These are phyloP conservation scores for Alethe diademata DNA, from an alignment of 2,113 vertebrate genomes.

Conservation along the genomic window DNA sequence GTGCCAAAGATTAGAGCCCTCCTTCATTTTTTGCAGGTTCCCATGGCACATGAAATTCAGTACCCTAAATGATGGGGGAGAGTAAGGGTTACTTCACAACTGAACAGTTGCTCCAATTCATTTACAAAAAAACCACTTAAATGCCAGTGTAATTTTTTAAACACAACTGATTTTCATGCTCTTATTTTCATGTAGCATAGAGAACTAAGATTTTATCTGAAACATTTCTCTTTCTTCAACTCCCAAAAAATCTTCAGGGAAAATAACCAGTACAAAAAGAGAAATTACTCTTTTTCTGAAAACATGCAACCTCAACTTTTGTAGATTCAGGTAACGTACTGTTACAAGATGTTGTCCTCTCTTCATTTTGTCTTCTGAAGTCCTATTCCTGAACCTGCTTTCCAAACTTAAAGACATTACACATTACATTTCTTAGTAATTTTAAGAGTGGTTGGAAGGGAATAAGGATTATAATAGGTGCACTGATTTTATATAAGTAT, in stretches of 20 bases:
- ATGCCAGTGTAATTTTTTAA: not conserved
- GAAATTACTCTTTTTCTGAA: not conserved
- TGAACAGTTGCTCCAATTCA: not conserved
- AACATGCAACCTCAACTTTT: not conserved
- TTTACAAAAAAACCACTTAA: not conserved
- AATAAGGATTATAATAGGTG: not conserved
- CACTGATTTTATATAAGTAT: not conserved
- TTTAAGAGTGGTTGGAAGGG: not conserved
- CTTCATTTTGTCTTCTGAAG: not conserved
- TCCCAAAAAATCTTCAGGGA: not conserved
- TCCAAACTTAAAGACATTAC: not conserved
- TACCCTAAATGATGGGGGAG: not conserved
- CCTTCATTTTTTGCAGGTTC: not conserved
- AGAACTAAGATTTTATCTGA: not conserved
- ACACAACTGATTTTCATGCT: not conserved
- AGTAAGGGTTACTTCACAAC: not conserved
- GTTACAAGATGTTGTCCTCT: not conserved
- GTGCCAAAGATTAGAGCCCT: not conserved
- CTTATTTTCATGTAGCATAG: not conserved
- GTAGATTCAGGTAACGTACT: not conserved
- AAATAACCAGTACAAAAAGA: not conserved
- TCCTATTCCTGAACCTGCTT: not conserved
- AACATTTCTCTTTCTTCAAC: not conserved
- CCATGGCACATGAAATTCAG: not conserved
- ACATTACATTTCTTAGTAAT: not conserved